Base-by-base conservation (phyloP, 2,113 vertebrate species). In the Perognathus longimembris region DNA sequence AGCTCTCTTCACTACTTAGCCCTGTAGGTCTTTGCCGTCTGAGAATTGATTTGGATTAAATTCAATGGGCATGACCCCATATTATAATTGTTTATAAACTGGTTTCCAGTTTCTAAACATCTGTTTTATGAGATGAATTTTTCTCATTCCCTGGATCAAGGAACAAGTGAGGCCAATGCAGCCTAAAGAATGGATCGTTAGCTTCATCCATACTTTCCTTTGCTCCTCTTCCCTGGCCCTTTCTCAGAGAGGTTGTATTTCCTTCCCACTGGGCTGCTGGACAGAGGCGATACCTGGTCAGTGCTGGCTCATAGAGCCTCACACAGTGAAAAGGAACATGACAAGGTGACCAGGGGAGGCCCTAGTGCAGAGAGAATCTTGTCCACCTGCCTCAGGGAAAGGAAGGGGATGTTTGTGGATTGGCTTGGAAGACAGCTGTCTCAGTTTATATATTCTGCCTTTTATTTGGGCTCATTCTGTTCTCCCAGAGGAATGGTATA, bases 131-230 rank as follows among this genome's bases (percentile, higher is more conserved):
- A 64, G 7, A 6, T 9, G 15, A 30, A 9, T 26, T 77, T 64
- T 36, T 28, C 12, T n/a, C 57, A 67, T 67, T 78, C 22, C 28
- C 64, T 21, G n/a, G 36, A 6, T 34, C 70, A 87, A 40, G 32
- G 22, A 92, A 57, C 64, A 42, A 63, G 14, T 28, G 45, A 77
- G 38, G 22, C 1, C 59, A n/a, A 73, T 61, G 11, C 54, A 20
- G 21, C 6, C 38, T 67, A 59, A 95, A 67, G 2, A 38, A 22
- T 7, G 32, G 26, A 40, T 15, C 26, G 15, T 42, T 9, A 28
- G 14, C 1, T 66, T 21, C 0, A 1, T 18, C 3, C 2, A 7
- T 6, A 54, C 1, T 5, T 6, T 75, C 7, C 36, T 5, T 40
- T 63, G 4, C 66, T 34, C 20, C 2, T 63, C 66, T 88, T 8